These are phyloP conservation scores for Epiblema foenella DNA, from an alignment of 2,888 invertebrate species.

Conservation along the genomic window DNA sequence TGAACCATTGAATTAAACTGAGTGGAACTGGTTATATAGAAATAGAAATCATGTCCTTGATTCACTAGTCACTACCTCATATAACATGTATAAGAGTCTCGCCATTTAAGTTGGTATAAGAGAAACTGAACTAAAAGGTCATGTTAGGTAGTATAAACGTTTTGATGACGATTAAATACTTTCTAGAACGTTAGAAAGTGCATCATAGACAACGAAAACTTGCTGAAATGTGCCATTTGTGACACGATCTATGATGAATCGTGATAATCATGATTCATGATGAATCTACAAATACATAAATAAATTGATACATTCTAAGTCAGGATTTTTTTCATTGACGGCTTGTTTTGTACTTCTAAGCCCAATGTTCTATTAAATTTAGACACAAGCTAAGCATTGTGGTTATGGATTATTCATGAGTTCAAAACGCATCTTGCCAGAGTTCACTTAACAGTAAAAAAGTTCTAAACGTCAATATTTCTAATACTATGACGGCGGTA, in stretches of 20 bases:
- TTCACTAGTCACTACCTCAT: neutral
- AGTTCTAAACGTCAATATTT: no score
- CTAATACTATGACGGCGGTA: no score
- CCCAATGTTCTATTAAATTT: no score
- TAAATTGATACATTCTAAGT: neutral
- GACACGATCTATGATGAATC: neutral
- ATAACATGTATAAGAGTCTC: neutral
- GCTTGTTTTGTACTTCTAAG: neutral
- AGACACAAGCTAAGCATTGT: no score
- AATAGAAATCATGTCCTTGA: constrained; percentile 5
- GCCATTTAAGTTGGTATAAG: neutral
- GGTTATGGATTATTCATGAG: no score
- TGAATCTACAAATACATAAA: neutral
- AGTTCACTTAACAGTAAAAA: neutral
- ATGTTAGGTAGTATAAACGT: neutral
- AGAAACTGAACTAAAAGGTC: constrained; percentile 15
- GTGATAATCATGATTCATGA: no score
- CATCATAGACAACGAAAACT: neutral
- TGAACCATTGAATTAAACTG: constrained; percentile 1
- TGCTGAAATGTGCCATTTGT: neutral
- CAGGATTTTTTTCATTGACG: neutral
- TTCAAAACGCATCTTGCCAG: neutral
- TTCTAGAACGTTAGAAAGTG: constrained; percentile 25
- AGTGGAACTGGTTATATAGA: neutral
- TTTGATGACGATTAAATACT: constrained; percentile 14